These are phyloP conservation scores for Melanotaenia pygmaea DNA, from an alignment of 2,797 vertebrate species.

Conservation along the genomic window DNA sequence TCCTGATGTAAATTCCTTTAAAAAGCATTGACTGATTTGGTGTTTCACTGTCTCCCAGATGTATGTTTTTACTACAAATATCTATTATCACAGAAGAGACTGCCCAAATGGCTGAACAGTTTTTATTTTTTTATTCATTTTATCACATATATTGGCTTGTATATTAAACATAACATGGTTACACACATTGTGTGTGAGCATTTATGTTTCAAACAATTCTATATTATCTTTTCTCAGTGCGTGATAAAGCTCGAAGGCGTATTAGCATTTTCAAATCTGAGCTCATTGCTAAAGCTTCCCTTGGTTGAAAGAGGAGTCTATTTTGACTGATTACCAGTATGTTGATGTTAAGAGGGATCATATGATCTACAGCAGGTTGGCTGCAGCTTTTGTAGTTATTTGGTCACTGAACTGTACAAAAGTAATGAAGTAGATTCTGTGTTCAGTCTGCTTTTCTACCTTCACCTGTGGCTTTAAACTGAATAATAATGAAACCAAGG, in stretches of 20 bases:
- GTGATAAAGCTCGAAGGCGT: not conserved
- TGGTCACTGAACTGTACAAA: too few species aligned
- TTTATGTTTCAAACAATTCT: not conserved
- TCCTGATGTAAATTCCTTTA: not conserved
- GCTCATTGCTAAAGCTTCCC: not conserved
- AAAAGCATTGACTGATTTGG: accelerated
- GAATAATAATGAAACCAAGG: not conserved
- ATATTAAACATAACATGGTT: not conserved
- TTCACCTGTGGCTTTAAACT: not conserved
- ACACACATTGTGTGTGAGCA: not conserved
- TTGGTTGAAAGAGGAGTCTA: too few species aligned
- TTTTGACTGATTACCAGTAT: too few species aligned
- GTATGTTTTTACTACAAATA: not conserved
- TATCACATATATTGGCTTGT: not conserved
- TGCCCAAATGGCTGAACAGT: not conserved
- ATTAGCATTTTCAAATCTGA: not conserved
- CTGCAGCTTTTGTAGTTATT: too few species aligned
- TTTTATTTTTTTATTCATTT: not conserved
- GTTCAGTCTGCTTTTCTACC: not conserved
- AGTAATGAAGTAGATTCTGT: not conserved
- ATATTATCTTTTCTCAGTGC: not conserved
- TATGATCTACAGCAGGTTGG: too few species aligned
- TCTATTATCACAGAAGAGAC: not conserved
- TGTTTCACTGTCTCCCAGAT: not conserved
- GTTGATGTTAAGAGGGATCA: too few species aligned